Percentiles rank a stretch among this genome's conserved stretches.
Conservation (phyloP, 2,888 invertebrate species). For the Zeuzera pyrina region DNA sequence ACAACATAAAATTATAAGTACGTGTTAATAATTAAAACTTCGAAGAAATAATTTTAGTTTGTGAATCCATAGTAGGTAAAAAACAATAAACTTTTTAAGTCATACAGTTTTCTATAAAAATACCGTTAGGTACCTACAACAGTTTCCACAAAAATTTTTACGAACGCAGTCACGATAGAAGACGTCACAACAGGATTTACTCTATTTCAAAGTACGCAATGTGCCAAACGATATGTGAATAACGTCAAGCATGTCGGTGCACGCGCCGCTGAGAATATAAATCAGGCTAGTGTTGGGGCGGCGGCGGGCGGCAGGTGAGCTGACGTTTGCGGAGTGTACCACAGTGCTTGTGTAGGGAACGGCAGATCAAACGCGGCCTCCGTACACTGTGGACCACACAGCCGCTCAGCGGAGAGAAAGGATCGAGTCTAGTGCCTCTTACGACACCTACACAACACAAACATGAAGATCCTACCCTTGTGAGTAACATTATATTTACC, state of each 20-base stretch:
- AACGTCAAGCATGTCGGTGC: constrained; percentile 35
- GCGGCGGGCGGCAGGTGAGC: constrained; percentile 26
- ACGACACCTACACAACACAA: constrained; percentile 30
- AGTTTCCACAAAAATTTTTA: too few species aligned
- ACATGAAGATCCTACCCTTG: constrained; percentile 59
- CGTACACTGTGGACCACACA: constrained; percentile 50
- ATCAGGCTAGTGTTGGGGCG: constrained; percentile 36
- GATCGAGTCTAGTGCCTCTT: constrained; percentile 35
- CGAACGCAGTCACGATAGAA: too few species aligned
- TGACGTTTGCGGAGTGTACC: constrained; percentile 30
- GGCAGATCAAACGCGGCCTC: constrained; percentile 59
- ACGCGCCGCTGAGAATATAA: constrained; percentile 39
- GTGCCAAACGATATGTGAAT: constrained; percentile 29
- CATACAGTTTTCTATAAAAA: too few species aligned
- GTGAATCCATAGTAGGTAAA: too few species aligned
- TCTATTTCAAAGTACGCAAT: constrained; percentile 22
- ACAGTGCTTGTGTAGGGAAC: constrained; percentile 32
- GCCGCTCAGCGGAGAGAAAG: constrained; percentile 50
- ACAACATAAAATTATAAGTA: too few species aligned
- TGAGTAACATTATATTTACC: constrained; percentile 30
- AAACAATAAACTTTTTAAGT: too few species aligned
- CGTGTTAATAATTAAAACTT: too few species aligned
- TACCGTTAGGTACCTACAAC: too few species aligned
- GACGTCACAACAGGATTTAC: constrained; percentile 29
- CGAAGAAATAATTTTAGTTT: too few species aligned